A percentile compares a stretch with the other conserved stretches of the same genome.
These are phyloP conservation scores for Contarinia nasturtii DNA, from an alignment of 1,140 invertebrate genomes.

Conservation along the genomic window DNA sequence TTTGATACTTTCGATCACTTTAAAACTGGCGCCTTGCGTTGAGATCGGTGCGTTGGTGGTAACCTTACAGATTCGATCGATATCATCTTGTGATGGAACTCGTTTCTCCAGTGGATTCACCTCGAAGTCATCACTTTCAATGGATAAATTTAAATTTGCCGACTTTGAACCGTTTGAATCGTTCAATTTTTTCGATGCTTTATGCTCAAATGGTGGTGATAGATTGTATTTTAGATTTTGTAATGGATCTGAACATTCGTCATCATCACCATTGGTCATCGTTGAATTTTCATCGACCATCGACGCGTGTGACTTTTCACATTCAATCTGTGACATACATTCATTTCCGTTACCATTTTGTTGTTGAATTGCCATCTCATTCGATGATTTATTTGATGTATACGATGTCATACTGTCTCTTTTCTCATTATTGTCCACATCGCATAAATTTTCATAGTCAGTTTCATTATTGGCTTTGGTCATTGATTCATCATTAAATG, in stretches of 20 bases:
- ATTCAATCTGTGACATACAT: background rate
- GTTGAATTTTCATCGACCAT: background rate
- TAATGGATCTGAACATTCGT: background rate
- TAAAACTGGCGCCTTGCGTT: conserved; percentile 43
- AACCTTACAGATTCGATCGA: conserved; percentile 69
- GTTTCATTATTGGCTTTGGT: conserved; percentile 17
- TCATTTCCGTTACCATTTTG: too few species aligned
- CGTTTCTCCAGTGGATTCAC: conserved; percentile 28
- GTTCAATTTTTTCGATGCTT: background rate
- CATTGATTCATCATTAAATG: background rate
- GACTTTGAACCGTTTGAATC: conserved; percentile 4
- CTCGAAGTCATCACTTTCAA: conserved; percentile 26
- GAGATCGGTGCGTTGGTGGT: conserved; percentile 62
- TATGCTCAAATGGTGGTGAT: conserved; percentile 1
- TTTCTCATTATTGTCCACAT: too few species aligned
- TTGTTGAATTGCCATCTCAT: background rate
- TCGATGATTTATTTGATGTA: too few species aligned
- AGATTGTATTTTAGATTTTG: conserved; percentile 4
- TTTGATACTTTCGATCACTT: conserved; percentile 72
- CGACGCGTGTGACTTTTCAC: background rate
- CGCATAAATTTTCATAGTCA: conserved; percentile 12
- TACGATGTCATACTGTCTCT: too few species aligned
- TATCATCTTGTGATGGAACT: conserved; percentile 60
- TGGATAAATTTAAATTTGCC: conserved; percentile 19
- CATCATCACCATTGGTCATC: background rate